phyloP scores from a whole-genome alignment of 2,888 invertebrate species.

The Polia nebulosa region DNA sequence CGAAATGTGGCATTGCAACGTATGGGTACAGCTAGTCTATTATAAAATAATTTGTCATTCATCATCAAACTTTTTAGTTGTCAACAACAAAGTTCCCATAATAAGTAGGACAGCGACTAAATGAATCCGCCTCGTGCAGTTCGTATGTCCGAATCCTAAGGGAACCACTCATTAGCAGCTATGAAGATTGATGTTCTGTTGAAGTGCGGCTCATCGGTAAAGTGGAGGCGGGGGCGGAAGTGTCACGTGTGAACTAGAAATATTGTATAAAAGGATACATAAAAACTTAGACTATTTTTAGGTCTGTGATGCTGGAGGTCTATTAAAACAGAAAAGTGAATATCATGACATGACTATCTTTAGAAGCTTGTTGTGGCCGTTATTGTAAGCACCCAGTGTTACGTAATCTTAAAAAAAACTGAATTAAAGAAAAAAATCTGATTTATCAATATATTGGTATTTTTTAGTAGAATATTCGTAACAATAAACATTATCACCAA shows the following conservation, averaged over 20 bases:
- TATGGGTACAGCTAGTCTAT: too few relatives aligned
- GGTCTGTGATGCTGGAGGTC: neutral
- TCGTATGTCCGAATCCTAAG: slow-evolving; percentile 45
- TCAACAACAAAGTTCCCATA: neutral
- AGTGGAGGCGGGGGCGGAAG: slow-evolving; percentile 34
- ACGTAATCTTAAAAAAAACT: too few relatives aligned
- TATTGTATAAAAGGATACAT: neutral
- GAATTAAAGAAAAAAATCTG: too few relatives aligned
- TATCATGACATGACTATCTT: neutral
- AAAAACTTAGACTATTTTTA: slow-evolving; percentile 21
- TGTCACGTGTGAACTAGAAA: slow-evolving; percentile 29
- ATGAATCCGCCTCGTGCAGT: slow-evolving; percentile 9
- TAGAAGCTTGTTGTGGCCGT: neutral
- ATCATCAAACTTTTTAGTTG: too few relatives aligned
- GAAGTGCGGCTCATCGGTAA: slow-evolving; percentile 42
- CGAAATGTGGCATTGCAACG: too few relatives aligned
- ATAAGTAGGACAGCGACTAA: neutral
- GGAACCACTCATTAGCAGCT: slow-evolving; percentile 51
- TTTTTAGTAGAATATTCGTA: too few relatives aligned
- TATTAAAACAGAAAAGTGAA: neutral
- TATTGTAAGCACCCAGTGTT: too few relatives aligned
- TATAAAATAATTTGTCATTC: too few relatives aligned
- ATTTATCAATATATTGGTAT: too few relatives aligned
- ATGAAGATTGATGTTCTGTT: slow-evolving; percentile 57
- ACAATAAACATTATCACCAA: too few relatives aligned